Evolutionary conservation across 2,888 invertebrate genomes (phyloP).

Genomic region (Linyphia triangularis): DNA sequence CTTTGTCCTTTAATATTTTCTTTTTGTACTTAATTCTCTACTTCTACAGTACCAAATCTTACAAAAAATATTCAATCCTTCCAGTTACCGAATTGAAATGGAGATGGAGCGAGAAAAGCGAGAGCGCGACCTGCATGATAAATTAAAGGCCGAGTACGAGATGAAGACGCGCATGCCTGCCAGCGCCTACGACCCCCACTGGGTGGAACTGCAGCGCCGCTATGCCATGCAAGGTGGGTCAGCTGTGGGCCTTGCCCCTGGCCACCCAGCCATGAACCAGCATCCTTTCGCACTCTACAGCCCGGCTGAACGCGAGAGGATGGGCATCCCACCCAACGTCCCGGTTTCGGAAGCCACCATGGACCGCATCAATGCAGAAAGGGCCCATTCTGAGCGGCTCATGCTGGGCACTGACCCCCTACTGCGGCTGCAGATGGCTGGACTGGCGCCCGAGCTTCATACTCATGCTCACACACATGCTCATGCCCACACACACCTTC

Average conservation of each 20-base stretch:
- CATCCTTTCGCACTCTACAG: slow-evolving; percentile 82
- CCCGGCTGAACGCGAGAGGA: slow-evolving; percentile 91
- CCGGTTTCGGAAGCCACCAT: slow-evolving; percentile 76
- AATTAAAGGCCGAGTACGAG: slow-evolving; percentile 91
- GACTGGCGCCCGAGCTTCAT: slow-evolving; percentile 83
- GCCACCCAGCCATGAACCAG: slow-evolving; percentile 79
- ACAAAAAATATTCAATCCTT: no score
- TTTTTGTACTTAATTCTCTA: no score
- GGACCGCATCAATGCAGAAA: slow-evolving; percentile 78
- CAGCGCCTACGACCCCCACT: slow-evolving; percentile 82
- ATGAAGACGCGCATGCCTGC: slow-evolving; percentile 82
- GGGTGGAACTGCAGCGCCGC: slow-evolving; percentile 90
- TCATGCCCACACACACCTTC: slow-evolving; percentile 76
- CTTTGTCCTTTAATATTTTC: no score
- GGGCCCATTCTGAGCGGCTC: slow-evolving; percentile 85
- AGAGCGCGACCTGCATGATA: slow-evolving; percentile 85
- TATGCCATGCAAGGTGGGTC: slow-evolving; percentile 76
- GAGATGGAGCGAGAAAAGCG: slow-evolving; percentile 88
- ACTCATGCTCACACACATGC: slow-evolving; percentile 77
- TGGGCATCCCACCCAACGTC: slow-evolving; percentile 78
- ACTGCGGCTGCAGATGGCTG: slow-evolving; percentile 95
- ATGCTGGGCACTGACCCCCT: slow-evolving; percentile 92
- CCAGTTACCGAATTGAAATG: slow-evolving; percentile 80
- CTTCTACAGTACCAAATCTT: no score
- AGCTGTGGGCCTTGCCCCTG: slow-evolving; percentile 79